Base-by-base conservation (phyloP, 2,888 invertebrate species). In the Alloplasta piceator region DNA sequence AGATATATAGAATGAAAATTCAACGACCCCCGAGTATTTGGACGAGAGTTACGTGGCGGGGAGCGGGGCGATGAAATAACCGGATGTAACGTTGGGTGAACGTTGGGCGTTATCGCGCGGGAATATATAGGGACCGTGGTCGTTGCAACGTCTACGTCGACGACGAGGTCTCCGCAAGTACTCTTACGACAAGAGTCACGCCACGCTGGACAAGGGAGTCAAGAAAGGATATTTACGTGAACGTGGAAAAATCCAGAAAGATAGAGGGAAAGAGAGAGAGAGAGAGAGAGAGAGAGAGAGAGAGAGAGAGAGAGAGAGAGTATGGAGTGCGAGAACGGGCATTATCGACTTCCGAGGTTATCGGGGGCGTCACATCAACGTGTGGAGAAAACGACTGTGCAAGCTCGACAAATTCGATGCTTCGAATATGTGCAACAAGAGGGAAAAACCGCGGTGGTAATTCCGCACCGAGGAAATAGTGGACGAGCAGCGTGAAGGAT, bases 331-430 rank as follows among this genome's bases (percentile, higher is more conserved):
- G 60, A 67, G 26, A 61, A 56, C 66, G 77, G 39, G 73, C 68
- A 77, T 80, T 82, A 80, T 72, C 63, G 39, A 77, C 73, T 82
- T 82, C 79, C 82, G 76, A 67, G 67, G 74, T 79, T 82, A 79
- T 76, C 67, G 72, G 61, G 9, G 48, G 14, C 9, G 41, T 26
- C 64, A 26, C 50, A 80, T 77, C 76, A 64, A 71, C 71, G 58
- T 52, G 63, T 16, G 48, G 9, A 70, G 12, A 36, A 16, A 36
- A 41, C 14, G 10, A 58, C 38, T 14, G 41, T 52, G 6, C 6
- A 43, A 6, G 39, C 74, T 67, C 66, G 5, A 67, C 67, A 50
- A 75, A 75, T 52, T 36, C 66, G 26, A 43, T 41, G 14, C 26
- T 50, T 36, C 48, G 58, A 39, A 12, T 14, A 60, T 43, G 46